Percentiles rank a stretch among this genome's conserved stretches.
Evolutionary conservation across 2,888 invertebrate genomes (phyloP).

Genomic region (Aphidius colemani): DNA sequence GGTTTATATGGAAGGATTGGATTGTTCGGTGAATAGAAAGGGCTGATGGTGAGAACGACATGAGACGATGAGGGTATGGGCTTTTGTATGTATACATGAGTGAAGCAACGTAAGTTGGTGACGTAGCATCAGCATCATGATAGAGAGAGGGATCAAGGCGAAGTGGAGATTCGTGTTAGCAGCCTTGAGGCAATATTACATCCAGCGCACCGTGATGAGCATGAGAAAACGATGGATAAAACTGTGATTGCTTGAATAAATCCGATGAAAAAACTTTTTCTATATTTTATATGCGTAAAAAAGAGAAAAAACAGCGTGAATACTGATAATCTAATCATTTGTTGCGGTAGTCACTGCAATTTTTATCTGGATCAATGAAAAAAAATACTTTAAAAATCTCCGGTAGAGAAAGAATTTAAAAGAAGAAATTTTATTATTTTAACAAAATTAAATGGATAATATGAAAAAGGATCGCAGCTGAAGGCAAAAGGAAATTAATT

Average conservation of each 20-base stretch:
- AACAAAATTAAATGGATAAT: too few relatives aligned
- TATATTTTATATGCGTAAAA: slow-evolving; percentile 17
- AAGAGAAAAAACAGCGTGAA: not conserved
- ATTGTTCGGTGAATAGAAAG: slow-evolving; percentile 6
- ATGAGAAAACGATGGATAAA: slow-evolving; percentile 32
- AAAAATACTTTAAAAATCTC: too few relatives aligned
- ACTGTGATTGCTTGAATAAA: slow-evolving; percentile 11
- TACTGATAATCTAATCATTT: not conserved
- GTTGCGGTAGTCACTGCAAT: too few relatives aligned
- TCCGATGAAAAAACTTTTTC: slow-evolving; percentile 8
- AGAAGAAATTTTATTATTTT: too few relatives aligned
- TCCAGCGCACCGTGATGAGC: slow-evolving; percentile 43
- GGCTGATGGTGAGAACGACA: not conserved
- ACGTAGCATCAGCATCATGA: too few relatives aligned
- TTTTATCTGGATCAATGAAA: too few relatives aligned
- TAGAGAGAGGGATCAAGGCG: slow-evolving; percentile 29
- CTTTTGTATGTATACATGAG: slow-evolving; percentile 6
- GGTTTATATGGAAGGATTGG: not conserved
- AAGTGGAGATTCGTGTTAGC: slow-evolving; percentile 51
- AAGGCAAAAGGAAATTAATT: too few relatives aligned
- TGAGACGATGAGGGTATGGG: not conserved
- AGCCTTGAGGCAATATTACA: slow-evolving; percentile 36
- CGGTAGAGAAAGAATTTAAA: too few relatives aligned
- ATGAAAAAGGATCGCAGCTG: too few relatives aligned
- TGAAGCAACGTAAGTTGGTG: not conserved